These are phyloP conservation scores for Achatina immaculata DNA, from an alignment of 1,140 invertebrate genomes.

Conservation along the genomic window DNA sequence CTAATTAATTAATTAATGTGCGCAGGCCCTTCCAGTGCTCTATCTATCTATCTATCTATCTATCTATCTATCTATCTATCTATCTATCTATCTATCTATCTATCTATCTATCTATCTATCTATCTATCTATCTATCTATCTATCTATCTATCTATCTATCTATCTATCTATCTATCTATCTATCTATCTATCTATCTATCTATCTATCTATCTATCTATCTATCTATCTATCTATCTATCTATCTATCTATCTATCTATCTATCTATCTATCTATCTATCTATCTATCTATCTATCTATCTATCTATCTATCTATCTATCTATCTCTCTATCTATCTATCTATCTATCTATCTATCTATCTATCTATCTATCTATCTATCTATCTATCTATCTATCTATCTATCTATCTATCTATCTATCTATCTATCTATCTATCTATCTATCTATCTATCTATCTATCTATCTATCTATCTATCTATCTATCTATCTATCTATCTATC, in stretches of 20 bases:
- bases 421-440: too few relatives aligned
- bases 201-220: constrained; percentile 1
- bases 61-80: constrained; percentile 6
- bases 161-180: background rate
- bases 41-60: background rate
- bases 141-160: background rate
- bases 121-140: background rate
- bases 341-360: background rate
- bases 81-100: constrained; percentile 10
- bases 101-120: constrained; percentile 18
- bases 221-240: background rate
- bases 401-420: too few relatives aligned
- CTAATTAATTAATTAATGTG: too few relatives aligned
- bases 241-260: constrained; percentile 3
- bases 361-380: background rate
- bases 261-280: background rate
- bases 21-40: too few relatives aligned
- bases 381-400: too few relatives aligned
- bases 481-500: too few relatives aligned
- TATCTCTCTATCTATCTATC: background rate
- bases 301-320: background rate
- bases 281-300: constrained; percentile 3
- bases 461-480: too few relatives aligned
- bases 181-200: background rate
- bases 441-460: too few relatives aligned